phyloP scores from a whole-genome alignment of 2,888 invertebrate genomes.

The Apomyelois bistriatella region DNA sequence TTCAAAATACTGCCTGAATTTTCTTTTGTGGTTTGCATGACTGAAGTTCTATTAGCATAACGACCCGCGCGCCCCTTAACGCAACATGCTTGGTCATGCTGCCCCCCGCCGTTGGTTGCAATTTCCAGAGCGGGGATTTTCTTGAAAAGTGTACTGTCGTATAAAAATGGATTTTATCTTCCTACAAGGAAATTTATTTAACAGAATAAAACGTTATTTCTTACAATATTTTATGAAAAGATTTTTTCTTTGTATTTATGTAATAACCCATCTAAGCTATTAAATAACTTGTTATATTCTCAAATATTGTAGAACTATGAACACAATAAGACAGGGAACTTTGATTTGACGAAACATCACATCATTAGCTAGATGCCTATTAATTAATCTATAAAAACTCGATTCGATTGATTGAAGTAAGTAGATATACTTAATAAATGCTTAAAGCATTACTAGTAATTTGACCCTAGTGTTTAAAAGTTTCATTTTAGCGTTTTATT shows the following conservation, averaged over 20 bases:
- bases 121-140: slow-evolving; percentile 67
- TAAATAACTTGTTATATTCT: no score
- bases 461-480: no score
- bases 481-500: no score
- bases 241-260: background rate
- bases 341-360: no score
- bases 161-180: slow-evolving; percentile 33
- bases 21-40: slow-evolving; percentile 24
- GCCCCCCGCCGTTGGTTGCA: slow-evolving; percentile 70
- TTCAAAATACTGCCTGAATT: slow-evolving; percentile 13
- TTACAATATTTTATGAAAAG: background rate
- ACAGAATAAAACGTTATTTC: background rate
- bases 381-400: no score
- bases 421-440: no score
- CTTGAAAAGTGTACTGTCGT: slow-evolving; percentile 58
- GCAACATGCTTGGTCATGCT: slow-evolving; percentile 78
- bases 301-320: no score
- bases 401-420: no score
- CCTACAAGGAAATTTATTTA: background rate
- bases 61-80: slow-evolving; percentile 75
- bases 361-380: no score
- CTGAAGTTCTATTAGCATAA: slow-evolving; percentile 67
- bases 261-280: no score
- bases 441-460: no score
- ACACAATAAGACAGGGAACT: no score